phyloP scores from a whole-genome alignment of 53 echinoderm and acorn worm genomes.

The Apostichopus leukothele region DNA sequence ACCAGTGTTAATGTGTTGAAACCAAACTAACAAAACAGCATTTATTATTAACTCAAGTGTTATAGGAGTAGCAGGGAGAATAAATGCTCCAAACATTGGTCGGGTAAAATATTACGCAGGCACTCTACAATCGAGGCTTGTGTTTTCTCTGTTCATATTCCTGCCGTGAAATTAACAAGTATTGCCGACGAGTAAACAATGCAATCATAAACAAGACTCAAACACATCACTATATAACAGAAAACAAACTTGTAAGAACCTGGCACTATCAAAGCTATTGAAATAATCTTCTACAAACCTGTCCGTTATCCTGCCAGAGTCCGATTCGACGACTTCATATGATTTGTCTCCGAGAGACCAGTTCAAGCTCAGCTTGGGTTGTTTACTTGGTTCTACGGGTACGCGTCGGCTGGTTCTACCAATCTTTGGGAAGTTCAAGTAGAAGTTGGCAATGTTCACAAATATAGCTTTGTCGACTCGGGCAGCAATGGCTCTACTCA shows the following conservation, averaged over 20 bases:
- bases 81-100: too few species aligned
- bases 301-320: conserved; percentile 61
- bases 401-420: conserved; percentile 54
- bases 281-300: conserved; percentile 28
- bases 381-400: conserved; percentile 51
- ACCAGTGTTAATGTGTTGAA: too few species aligned
- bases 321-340: conserved; percentile 81
- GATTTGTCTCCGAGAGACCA: conserved; percentile 77
- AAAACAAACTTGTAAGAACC: not conserved
- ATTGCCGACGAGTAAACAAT: too few species aligned
- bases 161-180: too few species aligned
- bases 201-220: not conserved
- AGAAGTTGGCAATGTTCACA: conserved; percentile 50
- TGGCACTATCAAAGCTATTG: not conserved
- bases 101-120: too few species aligned
- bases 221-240: not conserved
- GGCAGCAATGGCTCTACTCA: conserved; percentile 82
- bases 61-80: too few species aligned
- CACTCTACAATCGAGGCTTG: too few species aligned
- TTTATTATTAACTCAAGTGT: too few species aligned
- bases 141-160: too few species aligned
- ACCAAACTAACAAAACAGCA: too few species aligned
- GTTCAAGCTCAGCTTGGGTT: conserved; percentile 70
- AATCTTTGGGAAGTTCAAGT: conserved; percentile 71
- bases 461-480: conserved; percentile 72